Evolutionary conservation across 2,888 invertebrate species (phyloP).

Genomic region (Elegia similella): DNA sequence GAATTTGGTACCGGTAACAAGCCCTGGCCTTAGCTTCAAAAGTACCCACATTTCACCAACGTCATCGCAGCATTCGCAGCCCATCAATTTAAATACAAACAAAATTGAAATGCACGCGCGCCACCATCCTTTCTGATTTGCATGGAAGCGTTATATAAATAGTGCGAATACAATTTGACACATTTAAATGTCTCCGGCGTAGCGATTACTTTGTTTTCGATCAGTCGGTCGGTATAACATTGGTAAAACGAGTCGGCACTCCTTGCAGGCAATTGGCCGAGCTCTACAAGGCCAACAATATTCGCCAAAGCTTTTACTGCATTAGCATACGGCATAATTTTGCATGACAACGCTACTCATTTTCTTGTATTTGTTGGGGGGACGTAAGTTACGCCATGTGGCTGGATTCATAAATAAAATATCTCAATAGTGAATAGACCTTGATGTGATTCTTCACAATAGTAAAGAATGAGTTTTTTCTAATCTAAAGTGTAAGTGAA

Average conservation of each 20-base stretch:
- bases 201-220: background rate
- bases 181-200: background rate
- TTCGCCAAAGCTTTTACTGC: background rate
- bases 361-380: background rate
- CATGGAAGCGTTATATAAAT: background rate
- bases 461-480: background rate
- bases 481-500: too few species aligned
- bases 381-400: conserved; percentile 7
- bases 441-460: background rate
- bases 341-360: background rate
- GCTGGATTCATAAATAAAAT: background rate
- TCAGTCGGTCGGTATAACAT: too few species aligned
- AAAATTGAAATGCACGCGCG: background rate
- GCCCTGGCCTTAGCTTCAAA: too few species aligned
- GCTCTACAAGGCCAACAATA: background rate
- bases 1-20: too few species aligned
- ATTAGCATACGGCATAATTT: background rate
- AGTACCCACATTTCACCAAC: too few species aligned
- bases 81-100: background rate
- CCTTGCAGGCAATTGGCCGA: background rate
- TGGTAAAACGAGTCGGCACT: background rate
- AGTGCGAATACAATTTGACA: background rate
- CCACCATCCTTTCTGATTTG: background rate
- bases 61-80: too few species aligned
- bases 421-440: background rate